phyloP scores from a whole-genome alignment of 2,888 invertebrate species.

The Amblyjoppa fuscipennis region DNA sequence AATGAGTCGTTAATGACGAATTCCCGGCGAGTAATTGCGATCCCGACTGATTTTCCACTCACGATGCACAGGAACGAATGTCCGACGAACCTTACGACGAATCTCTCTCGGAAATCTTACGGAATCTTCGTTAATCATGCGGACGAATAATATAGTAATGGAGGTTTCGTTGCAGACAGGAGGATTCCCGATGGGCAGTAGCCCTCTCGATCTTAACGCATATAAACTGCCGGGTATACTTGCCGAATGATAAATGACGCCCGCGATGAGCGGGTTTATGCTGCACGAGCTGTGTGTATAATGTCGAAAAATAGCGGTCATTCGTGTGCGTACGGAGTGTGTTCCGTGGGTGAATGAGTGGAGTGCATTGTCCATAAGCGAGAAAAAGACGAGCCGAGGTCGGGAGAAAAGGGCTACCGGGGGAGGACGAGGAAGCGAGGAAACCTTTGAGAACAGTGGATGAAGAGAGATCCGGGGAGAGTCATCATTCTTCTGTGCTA shows the following conservation, averaged over 20 bases:
- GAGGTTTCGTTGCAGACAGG: slow-evolving; percentile 23
- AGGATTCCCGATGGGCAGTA: slow-evolving; percentile 49
- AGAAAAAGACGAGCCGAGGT: slow-evolving; percentile 11
- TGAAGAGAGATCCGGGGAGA: slow-evolving; percentile 49
- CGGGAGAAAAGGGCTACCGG: slow-evolving; percentile 21
- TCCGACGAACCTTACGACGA: slow-evolving; percentile 36
- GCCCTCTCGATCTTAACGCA: slow-evolving; percentile 72
- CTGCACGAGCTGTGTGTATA: slow-evolving; percentile 10
- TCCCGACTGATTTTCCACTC: slow-evolving; percentile 28
- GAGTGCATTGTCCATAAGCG: slow-evolving; percentile 61
- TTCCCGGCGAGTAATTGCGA: neutral
- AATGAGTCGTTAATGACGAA: slow-evolving; percentile 6
- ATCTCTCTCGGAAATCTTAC: slow-evolving; percentile 61
- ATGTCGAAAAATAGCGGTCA: slow-evolving; percentile 58
- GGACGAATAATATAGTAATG: slow-evolving; percentile 39
- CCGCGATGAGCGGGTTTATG: slow-evolving; percentile 39
- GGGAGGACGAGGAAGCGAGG: slow-evolving; percentile 44
- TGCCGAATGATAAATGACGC: slow-evolving; percentile 76
- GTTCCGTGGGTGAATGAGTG: slow-evolving; percentile 55
- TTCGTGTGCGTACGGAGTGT: slow-evolving; percentile 31
- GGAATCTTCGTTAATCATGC: slow-evolving; percentile 54
- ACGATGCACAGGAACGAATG: neutral
- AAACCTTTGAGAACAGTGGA: slow-evolving; percentile 43
- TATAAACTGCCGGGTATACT: slow-evolving; percentile 75
- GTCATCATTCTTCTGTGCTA: slow-evolving; percentile 79